Percentiles rank a stretch among this genome's conserved stretches.
These are phyloP conservation scores for Euglossa dilemma DNA, from an alignment of 1,140 invertebrate species.

Conservation along the genomic window DNA sequence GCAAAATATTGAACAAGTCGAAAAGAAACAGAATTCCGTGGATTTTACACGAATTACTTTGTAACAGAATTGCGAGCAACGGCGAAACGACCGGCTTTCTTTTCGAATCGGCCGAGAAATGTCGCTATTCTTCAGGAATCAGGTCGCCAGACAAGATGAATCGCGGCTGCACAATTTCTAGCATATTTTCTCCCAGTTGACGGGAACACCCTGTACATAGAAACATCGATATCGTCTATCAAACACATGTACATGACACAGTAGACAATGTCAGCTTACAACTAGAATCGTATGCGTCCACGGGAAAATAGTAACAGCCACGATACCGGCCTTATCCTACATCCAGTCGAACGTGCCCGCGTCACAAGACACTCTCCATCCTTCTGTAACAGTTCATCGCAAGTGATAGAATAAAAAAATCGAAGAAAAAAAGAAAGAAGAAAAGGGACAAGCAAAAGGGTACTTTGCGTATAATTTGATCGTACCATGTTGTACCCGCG, in stretches of 20 bases:
- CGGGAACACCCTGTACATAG: neutral
- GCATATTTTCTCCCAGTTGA: too few relatives aligned
- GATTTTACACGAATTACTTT: neutral
- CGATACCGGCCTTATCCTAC: neutral
- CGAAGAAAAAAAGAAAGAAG: neutral
- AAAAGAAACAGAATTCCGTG: neutral
- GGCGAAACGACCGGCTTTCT: neutral
- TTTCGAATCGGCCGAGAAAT: neutral
- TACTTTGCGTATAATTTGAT: neutral
- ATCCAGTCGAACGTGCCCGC: neutral
- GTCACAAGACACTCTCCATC: neutral
- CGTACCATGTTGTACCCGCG: neutral
- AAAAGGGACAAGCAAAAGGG: neutral
- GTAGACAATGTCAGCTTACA: neutral
- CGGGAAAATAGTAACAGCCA: neutral
- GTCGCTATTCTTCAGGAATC: neutral
- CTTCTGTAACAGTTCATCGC: neutral
- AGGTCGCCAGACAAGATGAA: neutral
- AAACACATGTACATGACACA: neutral
- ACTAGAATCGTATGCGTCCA: too few relatives aligned
- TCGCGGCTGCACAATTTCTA: neutral
- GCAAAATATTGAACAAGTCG: neutral
- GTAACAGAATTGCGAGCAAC: neutral
- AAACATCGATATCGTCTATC: constrained; percentile 15
- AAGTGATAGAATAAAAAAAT: neutral